Evolutionary conservation across 92 coral and sea anemone genomes (phyloP), one percentile per base, ranked within the genome.

Genomic region (Porites evermanni): DNA sequence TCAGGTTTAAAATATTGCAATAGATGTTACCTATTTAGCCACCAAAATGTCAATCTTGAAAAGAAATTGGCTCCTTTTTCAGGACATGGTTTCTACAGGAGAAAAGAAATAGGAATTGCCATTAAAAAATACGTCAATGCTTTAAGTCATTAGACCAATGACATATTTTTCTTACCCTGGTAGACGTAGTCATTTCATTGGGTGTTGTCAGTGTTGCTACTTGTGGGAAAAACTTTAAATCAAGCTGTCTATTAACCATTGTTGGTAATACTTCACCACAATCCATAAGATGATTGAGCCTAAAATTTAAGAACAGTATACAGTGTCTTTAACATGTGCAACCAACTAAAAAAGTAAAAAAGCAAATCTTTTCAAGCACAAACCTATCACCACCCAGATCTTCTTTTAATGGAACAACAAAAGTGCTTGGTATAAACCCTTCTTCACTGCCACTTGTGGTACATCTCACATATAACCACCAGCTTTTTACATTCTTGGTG

Each of bases 31-130:
- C 91, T 65, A 61, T 96, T 96, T 6, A 96, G 80, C 99, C 99
- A 96, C 98, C 98, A 95, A 54, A 95, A 95, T 52, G 93, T 85
- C 88, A 93, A 32, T 29, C 94, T 90, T 68, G 99, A 96, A 66
- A 96, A 80, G 52, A 96, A 58, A 81, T 93, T 96, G 6, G 98
- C 93, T 60, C 83, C 86, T 69, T 85, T 93, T 75, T 93, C 93
- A 18, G 99, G 99, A 77, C 98, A 96, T 16, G 73, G 63, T 73
- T 96, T 89, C 99, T 96, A 32, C 17, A 84, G 78, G 53, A 76
- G 26, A 77, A 67, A 53, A 50, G 1, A 38, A 20, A 24, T 11
- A 21, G 6, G 44, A 70, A 8, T 24, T 16, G 17, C 38, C 14
- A 72, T 1, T n/a, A 72, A 47, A 56, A 56, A 14, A 8, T 14